Evolutionary conservation across 2,797 vertebrate species (phyloP), one percentile per base, ranked within the genome.

Genomic region (Siniperca obscura): DNA sequence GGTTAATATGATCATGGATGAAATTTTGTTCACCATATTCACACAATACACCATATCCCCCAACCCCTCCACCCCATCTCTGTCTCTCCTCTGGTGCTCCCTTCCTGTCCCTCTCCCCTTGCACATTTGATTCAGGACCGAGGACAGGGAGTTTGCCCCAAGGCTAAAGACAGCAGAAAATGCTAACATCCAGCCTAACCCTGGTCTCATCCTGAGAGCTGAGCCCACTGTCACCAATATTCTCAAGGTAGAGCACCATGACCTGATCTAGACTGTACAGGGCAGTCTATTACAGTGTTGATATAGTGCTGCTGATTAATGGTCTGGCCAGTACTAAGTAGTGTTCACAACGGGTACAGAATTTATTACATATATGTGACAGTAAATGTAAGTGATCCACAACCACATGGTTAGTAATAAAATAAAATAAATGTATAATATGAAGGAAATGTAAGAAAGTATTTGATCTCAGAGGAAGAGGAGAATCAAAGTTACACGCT

Each of bases 201-300:
- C 98, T 0, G 97, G 97, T 36, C 97, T 99, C 67, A 99, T 99
- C 86, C 96, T 99, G 55, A 94, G 98, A 60, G 98, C 98, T 0
- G 98, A 99, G 88, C 98, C 98, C 3, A 99, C 98, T 0, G 98
- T 99, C 85, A 99, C 98, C 80, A 99, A 99, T 90, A 99, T 99
- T 81, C 96, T 99, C 38, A 99, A 99, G 97, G 98, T 98, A 88
- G 7, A 53, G 42, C 55, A 22, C 30, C 30, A 9, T 17, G 30
- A 19, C 3, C 11, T 38, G 7, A 21, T 12, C 2, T 76, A 11
- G 56, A 40, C 5, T 62, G 40, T 8, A 22, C 65, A 65, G n/a
- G n/a, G 3, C 7, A 4, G 4, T 42, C 12, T n/a, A 22, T 66
- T 55, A 64, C 40, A 50, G 34, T 46, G 10, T 36, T 57, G 13